These are phyloP conservation scores for Desoria tigrina DNA, from an alignment of 2,888 invertebrate genomes.

Conservation along the genomic window DNA sequence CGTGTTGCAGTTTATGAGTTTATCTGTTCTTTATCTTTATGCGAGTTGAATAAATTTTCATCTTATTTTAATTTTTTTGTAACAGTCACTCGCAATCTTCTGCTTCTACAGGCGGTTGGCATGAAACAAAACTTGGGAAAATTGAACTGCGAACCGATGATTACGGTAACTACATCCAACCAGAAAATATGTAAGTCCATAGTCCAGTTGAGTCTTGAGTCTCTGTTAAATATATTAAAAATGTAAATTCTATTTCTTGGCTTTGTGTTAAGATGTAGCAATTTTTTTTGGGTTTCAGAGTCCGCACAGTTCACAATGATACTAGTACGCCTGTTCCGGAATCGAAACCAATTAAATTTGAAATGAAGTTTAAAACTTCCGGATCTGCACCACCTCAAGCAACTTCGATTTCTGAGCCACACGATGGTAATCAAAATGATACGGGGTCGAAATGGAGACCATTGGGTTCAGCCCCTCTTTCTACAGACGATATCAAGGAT, in stretches of 20 bases:
- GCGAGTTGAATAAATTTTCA: no score
- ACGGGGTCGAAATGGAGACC: slow-evolving; percentile 32
- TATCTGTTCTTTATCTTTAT: no score
- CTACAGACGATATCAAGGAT: neutral
- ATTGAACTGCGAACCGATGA: slow-evolving; percentile 47
- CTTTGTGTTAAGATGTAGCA: no score
- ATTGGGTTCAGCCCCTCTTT: slow-evolving; percentile 14
- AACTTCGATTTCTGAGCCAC: slow-evolving; percentile 2
- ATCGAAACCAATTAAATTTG: slow-evolving; percentile 38
- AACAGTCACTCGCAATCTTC: no score
- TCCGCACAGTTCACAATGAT: slow-evolving; percentile 45
- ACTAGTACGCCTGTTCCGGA: slow-evolving; percentile 20
- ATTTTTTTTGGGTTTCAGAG: slow-evolving; percentile 23
- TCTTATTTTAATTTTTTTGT: no score
- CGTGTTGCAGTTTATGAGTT: no score
- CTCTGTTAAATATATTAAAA: neutral
- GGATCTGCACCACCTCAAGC: neutral
- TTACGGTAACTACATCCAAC: slow-evolving; percentile 43
- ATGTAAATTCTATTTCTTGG: no score
- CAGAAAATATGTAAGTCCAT: slow-evolving; percentile 35
- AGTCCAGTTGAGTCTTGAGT: neutral
- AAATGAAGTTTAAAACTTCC: slow-evolving; percentile 41
- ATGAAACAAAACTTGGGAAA: slow-evolving; percentile 32
- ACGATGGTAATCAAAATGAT: slow-evolving; percentile 15
- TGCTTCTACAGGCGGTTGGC: slow-evolving; percentile 19